Conservation (phyloP, 2,797 vertebrate species). For the Danio choprae region DNA sequence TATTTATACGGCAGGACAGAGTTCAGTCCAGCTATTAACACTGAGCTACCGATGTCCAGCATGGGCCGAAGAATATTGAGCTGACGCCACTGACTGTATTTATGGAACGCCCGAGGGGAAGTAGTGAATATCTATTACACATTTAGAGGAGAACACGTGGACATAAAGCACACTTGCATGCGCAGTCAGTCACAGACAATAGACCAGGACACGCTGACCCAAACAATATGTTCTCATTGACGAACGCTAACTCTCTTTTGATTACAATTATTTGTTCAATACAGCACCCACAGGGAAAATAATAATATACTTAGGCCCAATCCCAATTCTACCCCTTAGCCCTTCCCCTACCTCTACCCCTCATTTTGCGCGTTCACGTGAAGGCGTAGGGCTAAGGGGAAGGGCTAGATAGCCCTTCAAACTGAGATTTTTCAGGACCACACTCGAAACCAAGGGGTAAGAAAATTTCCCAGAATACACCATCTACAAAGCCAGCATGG, state of each 20-base stretch:
- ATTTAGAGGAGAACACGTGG: background rate
- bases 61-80: slow-evolving; percentile 21
- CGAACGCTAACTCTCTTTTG: slow-evolving; percentile 12
- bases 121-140: slow-evolving; percentile 29
- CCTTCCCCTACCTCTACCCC: too few relatives aligned
- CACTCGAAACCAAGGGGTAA: too few relatives aligned
- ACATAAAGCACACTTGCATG: slow-evolving; percentile 29
- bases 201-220: slow-evolving; percentile 9
- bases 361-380: too few relatives aligned
- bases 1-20: slow-evolving; percentile 37
- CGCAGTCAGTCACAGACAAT: slow-evolving; percentile 40
- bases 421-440: too few relatives aligned
- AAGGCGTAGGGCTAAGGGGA: too few relatives aligned
- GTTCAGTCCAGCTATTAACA: slow-evolving; percentile 37
- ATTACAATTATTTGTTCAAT: background rate
- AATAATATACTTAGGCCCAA: too few relatives aligned
- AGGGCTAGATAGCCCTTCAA: too few relatives aligned
- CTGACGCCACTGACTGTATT: slow-evolving; percentile 8
- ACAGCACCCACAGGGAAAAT: background rate
- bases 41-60: slow-evolving; percentile 1
- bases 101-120: slow-evolving; percentile 35
- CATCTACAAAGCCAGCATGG: too few relatives aligned
- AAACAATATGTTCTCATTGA: slow-evolving; percentile 32
- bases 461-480: too few relatives aligned
- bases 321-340: too few relatives aligned